Evolutionary conservation across 2,888 invertebrate genomes (phyloP).

Genomic region (Horisme vitalbata): DNA sequence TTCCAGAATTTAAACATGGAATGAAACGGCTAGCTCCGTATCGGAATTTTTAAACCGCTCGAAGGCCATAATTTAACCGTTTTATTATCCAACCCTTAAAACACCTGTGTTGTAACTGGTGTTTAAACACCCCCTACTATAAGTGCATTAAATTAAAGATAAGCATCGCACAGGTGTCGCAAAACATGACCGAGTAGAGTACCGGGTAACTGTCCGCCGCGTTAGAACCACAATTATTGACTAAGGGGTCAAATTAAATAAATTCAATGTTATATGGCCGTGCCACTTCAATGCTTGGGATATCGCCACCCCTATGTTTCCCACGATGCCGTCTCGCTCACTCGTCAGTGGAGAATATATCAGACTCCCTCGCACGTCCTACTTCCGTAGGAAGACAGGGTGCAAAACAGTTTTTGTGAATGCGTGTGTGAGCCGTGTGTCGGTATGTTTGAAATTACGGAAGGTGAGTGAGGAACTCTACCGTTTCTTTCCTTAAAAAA

Average conservation of each 20-base stretch:
- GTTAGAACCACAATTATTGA: slow-evolving; percentile 29
- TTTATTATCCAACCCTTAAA: slow-evolving; percentile 15
- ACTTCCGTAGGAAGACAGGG: slow-evolving; percentile 77
- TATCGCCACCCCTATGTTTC: slow-evolving; percentile 78
- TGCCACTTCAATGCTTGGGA: slow-evolving; percentile 75
- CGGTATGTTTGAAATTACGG: slow-evolving; percentile 40
- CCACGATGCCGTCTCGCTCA: slow-evolving; percentile 66
- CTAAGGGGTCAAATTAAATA: slow-evolving; percentile 43
- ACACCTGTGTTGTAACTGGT: slow-evolving; percentile 26
- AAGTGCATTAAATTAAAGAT: slow-evolving; percentile 45
- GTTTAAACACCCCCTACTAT: slow-evolving; percentile 34
- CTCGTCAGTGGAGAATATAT: slow-evolving; percentile 26
- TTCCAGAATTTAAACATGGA: too few relatives aligned
- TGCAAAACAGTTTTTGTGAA: slow-evolving; percentile 74
- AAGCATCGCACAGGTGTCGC: slow-evolving; percentile 58
- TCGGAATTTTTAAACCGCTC: too few relatives aligned
- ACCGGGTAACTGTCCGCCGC: slow-evolving; percentile 40
- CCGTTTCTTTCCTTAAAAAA: slow-evolving; percentile 1
- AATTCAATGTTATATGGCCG: slow-evolving; percentile 51
- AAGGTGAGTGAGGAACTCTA: slow-evolving; percentile 33
- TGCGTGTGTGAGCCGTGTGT: slow-evolving; percentile 73
- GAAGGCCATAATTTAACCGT: too few relatives aligned
- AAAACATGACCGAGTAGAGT: slow-evolving; percentile 38
- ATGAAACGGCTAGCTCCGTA: too few relatives aligned
- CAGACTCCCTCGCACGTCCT: slow-evolving; percentile 44